phyloP scores from a whole-genome alignment of 2,888 invertebrate genomes.

The Drosophila rubida region DNA sequence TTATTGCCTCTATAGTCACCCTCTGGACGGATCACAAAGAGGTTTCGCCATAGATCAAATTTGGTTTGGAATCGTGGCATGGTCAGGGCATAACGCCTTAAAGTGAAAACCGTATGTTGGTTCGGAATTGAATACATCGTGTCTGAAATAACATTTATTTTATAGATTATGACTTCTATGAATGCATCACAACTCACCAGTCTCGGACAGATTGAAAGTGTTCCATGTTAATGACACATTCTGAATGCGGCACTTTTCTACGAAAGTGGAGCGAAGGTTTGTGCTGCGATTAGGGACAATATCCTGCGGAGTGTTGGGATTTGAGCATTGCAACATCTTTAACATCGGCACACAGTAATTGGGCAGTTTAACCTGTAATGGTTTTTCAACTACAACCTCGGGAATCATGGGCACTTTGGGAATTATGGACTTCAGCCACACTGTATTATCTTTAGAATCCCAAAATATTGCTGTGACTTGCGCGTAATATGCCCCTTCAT shows the following conservation, averaged over 20 bases:
- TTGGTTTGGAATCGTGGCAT: neutral
- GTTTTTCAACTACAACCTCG: neutral
- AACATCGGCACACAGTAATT: constrained; percentile 21
- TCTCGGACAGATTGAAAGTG: constrained; percentile 14
- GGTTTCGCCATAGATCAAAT: constrained; percentile 15
- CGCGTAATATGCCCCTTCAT: constrained; percentile 7
- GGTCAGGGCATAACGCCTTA: constrained; percentile 24
- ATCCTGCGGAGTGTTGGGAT: constrained; percentile 2
- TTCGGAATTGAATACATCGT: neutral
- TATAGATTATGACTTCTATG: neutral
- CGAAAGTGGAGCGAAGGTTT: neutral
- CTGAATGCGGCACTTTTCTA: neutral
- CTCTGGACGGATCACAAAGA: constrained; percentile 30
- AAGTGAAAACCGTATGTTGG: neutral
- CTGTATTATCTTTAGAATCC: neutral
- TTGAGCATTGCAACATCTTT: neutral
- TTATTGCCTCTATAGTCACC: neutral
- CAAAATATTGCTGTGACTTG: constrained; percentile 32
- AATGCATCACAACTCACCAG: constrained; percentile 10
- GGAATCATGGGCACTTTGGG: neutral
- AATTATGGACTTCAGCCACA: neutral
- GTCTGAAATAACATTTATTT: constrained; percentile 16
- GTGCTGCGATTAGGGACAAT: neutral
- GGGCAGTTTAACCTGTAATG: neutral
- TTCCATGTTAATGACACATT: constrained; percentile 21